Conservation (phyloP, 1,140 invertebrate genomes). For the Drosophila saltans region DNA sequence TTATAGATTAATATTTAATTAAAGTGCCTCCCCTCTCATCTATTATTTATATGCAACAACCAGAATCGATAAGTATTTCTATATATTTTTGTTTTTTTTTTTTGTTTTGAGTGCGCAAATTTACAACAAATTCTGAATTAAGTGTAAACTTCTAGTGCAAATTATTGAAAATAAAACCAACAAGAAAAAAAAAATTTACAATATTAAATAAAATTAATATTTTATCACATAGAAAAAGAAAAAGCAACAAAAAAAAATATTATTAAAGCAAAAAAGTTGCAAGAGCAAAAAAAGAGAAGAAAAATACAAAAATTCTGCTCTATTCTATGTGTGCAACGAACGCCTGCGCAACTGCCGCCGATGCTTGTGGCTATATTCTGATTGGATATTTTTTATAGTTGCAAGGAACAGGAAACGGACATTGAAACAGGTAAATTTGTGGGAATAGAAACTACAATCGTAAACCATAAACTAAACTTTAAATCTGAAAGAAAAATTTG, state of each 20-base stretch:
- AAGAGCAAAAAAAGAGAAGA: constrained; percentile 8
- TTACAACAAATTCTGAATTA: constrained; percentile 2
- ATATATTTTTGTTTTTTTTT: neutral
- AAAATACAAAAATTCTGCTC: constrained; percentile 5
- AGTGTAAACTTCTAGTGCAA: constrained; percentile 14
- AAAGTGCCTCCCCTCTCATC: neutral
- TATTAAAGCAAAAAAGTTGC: constrained; percentile 9
- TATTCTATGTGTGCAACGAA: constrained; percentile 53
- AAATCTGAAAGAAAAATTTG: constrained; percentile 15
- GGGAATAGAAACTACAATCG: neutral
- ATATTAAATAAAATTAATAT: constrained; percentile 15
- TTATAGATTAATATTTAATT: neutral
- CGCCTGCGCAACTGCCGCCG: constrained; percentile 46
- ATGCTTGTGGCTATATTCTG: constrained; percentile 60
- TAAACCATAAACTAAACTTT: neutral
- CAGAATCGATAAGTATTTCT: neutral
- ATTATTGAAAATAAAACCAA: constrained; percentile 22
- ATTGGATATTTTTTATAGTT: constrained; percentile 63
- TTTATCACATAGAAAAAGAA: neutral
- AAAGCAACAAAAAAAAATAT: constrained; percentile 7
- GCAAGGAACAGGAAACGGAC: constrained; percentile 45
- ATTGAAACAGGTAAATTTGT: constrained; percentile 11
- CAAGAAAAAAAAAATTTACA: constrained; percentile 6
- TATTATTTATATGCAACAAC: neutral
- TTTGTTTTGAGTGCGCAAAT: constrained; percentile 4